phyloP scores from a whole-genome alignment of 2,888 invertebrate species.

The Epinotia ramella region DNA sequence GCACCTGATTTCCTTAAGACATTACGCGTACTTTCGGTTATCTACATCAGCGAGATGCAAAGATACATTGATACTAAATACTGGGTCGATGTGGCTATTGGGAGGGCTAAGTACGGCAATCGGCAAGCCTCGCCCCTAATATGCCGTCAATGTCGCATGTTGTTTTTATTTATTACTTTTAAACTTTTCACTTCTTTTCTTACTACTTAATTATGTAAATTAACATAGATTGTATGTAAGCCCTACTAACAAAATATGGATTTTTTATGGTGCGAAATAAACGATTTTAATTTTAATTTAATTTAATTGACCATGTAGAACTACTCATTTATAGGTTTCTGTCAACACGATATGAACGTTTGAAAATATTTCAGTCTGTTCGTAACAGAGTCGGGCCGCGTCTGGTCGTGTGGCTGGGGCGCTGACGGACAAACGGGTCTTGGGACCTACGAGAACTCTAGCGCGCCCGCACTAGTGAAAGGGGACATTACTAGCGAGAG shows the following conservation, averaged over 20 bases:
- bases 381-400: conserved; percentile 91
- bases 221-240: too few relatives aligned
- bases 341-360: conserved; percentile 22
- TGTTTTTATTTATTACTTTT: too few relatives aligned
- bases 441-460: conserved; percentile 87
- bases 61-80: too few relatives aligned
- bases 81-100: too few relatives aligned
- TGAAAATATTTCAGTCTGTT: conserved; percentile 86
- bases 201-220: too few relatives aligned
- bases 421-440: conserved; percentile 97
- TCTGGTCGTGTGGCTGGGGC: conserved; percentile 96
- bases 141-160: too few relatives aligned
- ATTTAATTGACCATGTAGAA: background rate
- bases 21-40: background rate
- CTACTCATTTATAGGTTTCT: background rate
- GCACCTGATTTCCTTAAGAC: background rate
- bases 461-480: conserved; percentile 85
- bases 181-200: too few relatives aligned
- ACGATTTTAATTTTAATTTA: too few relatives aligned
- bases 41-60: background rate
- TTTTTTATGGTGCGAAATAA: too few relatives aligned
- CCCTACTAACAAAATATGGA: too few relatives aligned
- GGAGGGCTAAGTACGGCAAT: too few relatives aligned
- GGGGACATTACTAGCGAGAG: conserved; percentile 94
- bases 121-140: too few relatives aligned